A percentile compares a stretch with the other conserved stretches of the same genome.
Evolutionary conservation across 2,797 vertebrate species (phyloP).

Genomic region (Pagetopsis macropterus): DNA sequence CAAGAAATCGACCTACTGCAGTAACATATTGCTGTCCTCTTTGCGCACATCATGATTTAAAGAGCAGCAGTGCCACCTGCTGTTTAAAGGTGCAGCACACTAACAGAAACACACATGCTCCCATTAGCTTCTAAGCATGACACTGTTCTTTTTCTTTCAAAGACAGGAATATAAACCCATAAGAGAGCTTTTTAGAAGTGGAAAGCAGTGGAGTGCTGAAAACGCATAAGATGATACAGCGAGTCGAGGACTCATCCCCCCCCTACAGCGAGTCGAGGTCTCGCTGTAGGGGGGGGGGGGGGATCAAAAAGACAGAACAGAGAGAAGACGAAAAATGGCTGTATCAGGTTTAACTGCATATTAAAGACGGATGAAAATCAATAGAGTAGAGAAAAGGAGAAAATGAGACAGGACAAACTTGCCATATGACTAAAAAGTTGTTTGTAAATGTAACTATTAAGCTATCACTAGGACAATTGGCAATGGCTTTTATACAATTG

Average conservation of each 20-base stretch:
- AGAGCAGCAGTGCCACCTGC: slow-evolving; percentile 58
- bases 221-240: neutral
- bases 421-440: no score
- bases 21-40: slow-evolving; percentile 2
- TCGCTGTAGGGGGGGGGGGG: no score
- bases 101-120: neutral
- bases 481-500: neutral
- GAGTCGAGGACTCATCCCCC: no score
- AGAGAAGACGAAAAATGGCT: slow-evolving; percentile 3
- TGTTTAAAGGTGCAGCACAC: slow-evolving; percentile 38
- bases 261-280: no score
- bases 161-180: slow-evolving; percentile 4
- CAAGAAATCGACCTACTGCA: neutral
- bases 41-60: neutral
- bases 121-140: neutral
- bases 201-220: slow-evolving; percentile 4
- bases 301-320: neutral
- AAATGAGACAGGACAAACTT: slow-evolving; percentile 9
- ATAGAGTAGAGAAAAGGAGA: neutral
- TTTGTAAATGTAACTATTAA: neutral
- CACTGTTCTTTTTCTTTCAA: slow-evolving; percentile 20
- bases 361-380: slow-evolving; percentile 33
- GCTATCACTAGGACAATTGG: slow-evolving; percentile 4
- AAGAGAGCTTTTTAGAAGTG: slow-evolving; percentile 16
- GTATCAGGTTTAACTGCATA: slow-evolving; percentile 20